Conservation (phyloP, 2,888 invertebrate genomes). For the Pristionchus japonicus region DNA sequence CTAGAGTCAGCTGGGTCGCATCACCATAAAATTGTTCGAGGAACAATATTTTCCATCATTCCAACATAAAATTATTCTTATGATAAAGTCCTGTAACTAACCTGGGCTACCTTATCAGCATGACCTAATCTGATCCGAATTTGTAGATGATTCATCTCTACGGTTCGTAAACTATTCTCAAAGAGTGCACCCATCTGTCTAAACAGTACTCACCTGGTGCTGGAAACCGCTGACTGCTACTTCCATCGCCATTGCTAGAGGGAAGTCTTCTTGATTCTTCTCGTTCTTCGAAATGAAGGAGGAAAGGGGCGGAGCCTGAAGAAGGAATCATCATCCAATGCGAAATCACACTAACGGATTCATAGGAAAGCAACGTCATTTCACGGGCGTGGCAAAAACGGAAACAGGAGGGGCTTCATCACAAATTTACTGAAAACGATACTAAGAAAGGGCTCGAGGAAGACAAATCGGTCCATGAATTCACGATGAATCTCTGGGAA, state of each 20-base stretch:
- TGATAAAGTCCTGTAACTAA: too few species aligned
- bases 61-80: too few species aligned
- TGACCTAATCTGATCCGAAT: too few species aligned
- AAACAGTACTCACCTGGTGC: constrained; percentile 58
- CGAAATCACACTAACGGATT: not conserved
- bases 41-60: too few species aligned
- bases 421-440: constrained; percentile 8
- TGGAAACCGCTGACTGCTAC: constrained; percentile 64
- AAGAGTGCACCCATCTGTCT: not conserved
- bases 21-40: too few species aligned
- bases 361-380: not conserved
- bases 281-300: not conserved
- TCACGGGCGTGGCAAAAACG: not conserved
- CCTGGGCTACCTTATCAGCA: too few species aligned
- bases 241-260: constrained; percentile 6
- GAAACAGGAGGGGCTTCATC: not conserved
- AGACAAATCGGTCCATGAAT: not conserved
- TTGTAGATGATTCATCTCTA: not conserved
- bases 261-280: not conserved
- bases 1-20: too few species aligned
- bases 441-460: not conserved
- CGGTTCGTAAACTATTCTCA: not conserved
- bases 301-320: constrained; percentile 29
- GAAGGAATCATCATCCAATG: not conserved
- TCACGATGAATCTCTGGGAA: not conserved